Evolutionary conservation across 2,113 vertebrate species (phyloP).

Genomic region (Pontoporia blainvillei): DNA sequence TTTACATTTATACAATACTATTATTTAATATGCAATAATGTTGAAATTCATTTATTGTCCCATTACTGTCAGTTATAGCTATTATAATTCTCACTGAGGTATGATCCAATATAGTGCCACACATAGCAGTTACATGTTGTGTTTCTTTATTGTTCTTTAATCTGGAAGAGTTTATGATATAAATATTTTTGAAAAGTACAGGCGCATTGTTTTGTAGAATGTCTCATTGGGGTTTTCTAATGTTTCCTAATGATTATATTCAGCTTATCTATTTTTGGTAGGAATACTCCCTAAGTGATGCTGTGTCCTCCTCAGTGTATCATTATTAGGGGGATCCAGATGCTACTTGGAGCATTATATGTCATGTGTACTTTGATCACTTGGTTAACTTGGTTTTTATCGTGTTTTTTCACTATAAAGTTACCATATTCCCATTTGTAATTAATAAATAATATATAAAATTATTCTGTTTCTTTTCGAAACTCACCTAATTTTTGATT

Average conservation of each 20-base stretch:
- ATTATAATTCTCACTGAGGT: not conserved
- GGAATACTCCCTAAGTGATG: not conserved
- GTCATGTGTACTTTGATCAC: not conserved
- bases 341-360: not conserved
- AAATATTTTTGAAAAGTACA: not conserved
- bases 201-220: not conserved
- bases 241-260: not conserved
- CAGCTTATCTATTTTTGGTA: not conserved
- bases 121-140: not conserved
- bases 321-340: not conserved
- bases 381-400: not conserved
- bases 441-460: not conserved
- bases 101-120: not conserved
- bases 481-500: not conserved
- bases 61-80: not conserved
- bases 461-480: not conserved
- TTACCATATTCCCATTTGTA: not conserved
- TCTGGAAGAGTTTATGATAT: not conserved
- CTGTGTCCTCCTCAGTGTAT: not conserved
- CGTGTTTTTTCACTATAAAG: not conserved
- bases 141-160: not conserved
- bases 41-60: not conserved
- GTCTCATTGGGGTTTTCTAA: not conserved
- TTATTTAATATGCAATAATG: not conserved
- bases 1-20: not conserved